These are phyloP conservation scores for Bombus superbus DNA, from an alignment of 1,140 invertebrate genomes.

Conservation along the genomic window DNA sequence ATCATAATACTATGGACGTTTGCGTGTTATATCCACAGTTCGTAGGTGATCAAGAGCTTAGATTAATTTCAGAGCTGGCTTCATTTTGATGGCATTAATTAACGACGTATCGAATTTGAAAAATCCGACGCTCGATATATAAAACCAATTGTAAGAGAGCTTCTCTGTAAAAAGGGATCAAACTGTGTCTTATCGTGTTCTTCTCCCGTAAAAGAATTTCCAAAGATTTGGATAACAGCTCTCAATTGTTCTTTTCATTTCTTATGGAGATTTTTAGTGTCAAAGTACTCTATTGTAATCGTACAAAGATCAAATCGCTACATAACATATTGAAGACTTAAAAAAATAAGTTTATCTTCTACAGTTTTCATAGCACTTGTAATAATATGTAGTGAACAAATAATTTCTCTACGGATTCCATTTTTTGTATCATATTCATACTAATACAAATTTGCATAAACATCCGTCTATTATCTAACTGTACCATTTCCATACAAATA, in stretches of 20 bases:
- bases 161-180: too few species aligned
- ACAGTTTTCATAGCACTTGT: neutral
- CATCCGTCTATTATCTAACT: neutral
- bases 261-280: neutral
- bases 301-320: neutral
- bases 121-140: too few species aligned
- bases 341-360: neutral
- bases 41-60: too few species aligned
- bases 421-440: neutral
- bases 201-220: too few species aligned
- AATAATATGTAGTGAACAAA: neutral
- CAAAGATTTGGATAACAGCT: too few species aligned
- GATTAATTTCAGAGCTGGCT: too few species aligned
- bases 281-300: neutral
- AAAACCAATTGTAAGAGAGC: too few species aligned
- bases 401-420: too few species aligned
- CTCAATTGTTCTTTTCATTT: too few species aligned
- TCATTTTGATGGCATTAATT: too few species aligned
- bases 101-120: too few species aligned
- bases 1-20: neutral
- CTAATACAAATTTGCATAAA: neutral
- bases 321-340: neutral
- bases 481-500: neutral
- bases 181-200: too few species aligned
- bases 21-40: neutral